Conservation (phyloP, 2,888 invertebrate species). For the Isotomurus palustris region DNA sequence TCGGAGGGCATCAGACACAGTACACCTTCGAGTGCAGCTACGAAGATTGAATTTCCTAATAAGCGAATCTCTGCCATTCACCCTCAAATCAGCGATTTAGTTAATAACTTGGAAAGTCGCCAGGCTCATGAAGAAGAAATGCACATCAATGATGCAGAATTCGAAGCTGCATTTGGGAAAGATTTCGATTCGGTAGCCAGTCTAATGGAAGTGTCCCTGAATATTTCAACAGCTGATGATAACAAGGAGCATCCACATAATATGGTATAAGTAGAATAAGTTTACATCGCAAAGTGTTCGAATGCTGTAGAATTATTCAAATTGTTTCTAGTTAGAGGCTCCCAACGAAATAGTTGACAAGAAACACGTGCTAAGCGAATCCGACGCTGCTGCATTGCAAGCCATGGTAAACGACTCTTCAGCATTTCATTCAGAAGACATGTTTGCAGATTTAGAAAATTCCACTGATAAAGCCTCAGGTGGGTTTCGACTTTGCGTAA, state of each 20-base stretch:
- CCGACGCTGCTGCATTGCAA: conserved; percentile 17
- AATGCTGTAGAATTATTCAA: not conserved
- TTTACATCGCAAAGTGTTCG: not conserved
- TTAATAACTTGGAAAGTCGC: too few species aligned
- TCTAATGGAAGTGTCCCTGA: conserved; percentile 18
- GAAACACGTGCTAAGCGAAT: conserved; percentile 21
- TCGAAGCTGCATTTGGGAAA: too few species aligned
- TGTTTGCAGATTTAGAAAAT: conserved; percentile 21
- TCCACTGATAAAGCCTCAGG: not conserved
- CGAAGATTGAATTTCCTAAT: too few species aligned
- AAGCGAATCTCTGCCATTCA: too few species aligned
- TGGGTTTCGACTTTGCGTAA: not conserved
- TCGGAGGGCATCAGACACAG: too few species aligned
- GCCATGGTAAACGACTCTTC: conserved; percentile 25
- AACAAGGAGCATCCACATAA: not conserved
- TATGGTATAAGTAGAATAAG: not conserved
- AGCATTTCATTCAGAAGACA: conserved; percentile 29
- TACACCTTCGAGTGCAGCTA: too few species aligned
- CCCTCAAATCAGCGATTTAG: too few species aligned
- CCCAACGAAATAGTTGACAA: too few species aligned
- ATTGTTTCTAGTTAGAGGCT: too few species aligned
- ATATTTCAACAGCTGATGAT: not conserved
- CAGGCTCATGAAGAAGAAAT: too few species aligned
- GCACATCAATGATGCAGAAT: too few species aligned
- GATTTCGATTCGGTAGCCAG: conserved; percentile 20